Conservation (phyloP, 1,140 invertebrate genomes). For the Oryctes rhinoceros region DNA sequence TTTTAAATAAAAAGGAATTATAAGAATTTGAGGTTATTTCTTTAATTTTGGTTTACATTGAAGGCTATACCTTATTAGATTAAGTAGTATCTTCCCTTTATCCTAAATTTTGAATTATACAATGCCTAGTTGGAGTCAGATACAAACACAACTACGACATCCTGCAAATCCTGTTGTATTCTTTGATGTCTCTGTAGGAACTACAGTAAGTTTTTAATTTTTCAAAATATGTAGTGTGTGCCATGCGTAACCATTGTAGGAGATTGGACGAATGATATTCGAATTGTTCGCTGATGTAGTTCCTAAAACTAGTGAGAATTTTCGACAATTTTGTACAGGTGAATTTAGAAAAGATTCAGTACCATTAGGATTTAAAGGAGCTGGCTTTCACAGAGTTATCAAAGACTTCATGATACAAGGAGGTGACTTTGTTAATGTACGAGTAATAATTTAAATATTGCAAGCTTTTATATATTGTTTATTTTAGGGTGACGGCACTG, state of each 20-base stretch:
- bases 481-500: constrained; percentile 95
- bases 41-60: neutral
- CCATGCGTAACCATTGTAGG: constrained; percentile 58
- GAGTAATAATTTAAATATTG: constrained; percentile 47
- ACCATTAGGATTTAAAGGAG: constrained; percentile 96
- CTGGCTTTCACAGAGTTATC: constrained; percentile 97
- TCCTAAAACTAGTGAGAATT: constrained; percentile 98
- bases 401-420: constrained; percentile 99
- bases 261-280: constrained; percentile 94
- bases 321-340: constrained; percentile 98
- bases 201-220: constrained; percentile 68
- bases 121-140: constrained; percentile 93
- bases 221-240: constrained; percentile 24
- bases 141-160: constrained; percentile 88
- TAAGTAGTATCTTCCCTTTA: neutral
- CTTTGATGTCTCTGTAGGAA: constrained; percentile 94
- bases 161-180: constrained; percentile 97
- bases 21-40: neutral
- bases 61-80: neutral
- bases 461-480: constrained; percentile 39
- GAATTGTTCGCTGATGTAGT: constrained; percentile 97
- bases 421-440: constrained; percentile 97
- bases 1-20: neutral
- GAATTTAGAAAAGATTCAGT: constrained; percentile 91
- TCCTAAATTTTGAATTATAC: constrained; percentile 46